These are phyloP conservation scores for Caloenas nicobarica DNA, from an alignment of 2,113 vertebrate species.

Conservation along the genomic window DNA sequence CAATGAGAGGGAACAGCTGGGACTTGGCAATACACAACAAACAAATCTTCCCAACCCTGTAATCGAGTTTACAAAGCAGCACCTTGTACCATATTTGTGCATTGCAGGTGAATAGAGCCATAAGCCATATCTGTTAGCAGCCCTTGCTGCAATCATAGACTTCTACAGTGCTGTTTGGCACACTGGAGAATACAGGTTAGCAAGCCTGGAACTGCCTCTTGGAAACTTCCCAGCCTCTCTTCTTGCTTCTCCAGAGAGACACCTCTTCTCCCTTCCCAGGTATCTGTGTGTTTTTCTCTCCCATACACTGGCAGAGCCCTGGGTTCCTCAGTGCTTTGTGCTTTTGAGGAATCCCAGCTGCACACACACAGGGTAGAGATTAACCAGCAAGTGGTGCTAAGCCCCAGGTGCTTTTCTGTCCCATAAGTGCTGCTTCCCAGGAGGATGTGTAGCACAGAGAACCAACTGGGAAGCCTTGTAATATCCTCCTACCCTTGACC, in stretches of 20 bases:
- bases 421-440: neutral
- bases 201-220: conserved; percentile 62
- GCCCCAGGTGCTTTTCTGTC: neutral
- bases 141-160: neutral
- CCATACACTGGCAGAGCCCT: neutral
- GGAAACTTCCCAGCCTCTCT: conserved; percentile 56
- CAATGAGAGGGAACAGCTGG: conserved; percentile 16
- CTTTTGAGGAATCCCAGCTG: conserved; percentile 54
- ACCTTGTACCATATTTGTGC: neutral
- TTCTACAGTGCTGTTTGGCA: conserved; percentile 57
- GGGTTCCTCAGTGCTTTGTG: neutral
- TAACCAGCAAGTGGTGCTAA: neutral
- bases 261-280: neutral
- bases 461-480: neutral
- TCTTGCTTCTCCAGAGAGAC: neutral
- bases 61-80: conserved; percentile 35
- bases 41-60: conserved; percentile 19
- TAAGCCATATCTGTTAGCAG: conserved; percentile 69
- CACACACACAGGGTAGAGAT: neutral
- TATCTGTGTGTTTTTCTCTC: neutral
- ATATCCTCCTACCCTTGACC: neutral
- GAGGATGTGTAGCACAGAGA: accelerated
- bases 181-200: neutral
- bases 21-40: conserved; percentile 45
- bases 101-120: conserved; percentile 55